Percentiles rank a stretch among this genome's conserved stretches.
Evolutionary conservation across 2,113 vertebrate genomes (phyloP).

Genomic region (Coracopsis vasa): DNA sequence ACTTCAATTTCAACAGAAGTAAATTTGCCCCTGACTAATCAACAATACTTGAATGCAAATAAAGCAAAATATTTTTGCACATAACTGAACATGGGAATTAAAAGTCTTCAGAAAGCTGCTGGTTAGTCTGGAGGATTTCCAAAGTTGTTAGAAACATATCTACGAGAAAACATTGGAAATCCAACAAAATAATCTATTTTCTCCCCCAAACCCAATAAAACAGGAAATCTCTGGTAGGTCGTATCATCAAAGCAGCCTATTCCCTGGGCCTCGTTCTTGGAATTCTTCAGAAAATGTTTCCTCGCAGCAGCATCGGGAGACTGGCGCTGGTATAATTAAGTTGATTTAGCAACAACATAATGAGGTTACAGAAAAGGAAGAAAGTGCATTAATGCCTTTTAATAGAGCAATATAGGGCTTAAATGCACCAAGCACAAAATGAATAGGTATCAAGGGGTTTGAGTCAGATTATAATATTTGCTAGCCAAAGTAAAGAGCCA

Average conservation of each 20-base stretch:
- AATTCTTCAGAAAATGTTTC: neutral
- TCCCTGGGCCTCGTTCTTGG: neutral
- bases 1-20: neutral
- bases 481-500: neutral
- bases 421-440: neutral
- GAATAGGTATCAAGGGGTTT: neutral
- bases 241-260: neutral
- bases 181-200: neutral
- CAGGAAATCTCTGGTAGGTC: neutral
- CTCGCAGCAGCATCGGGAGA: neutral
- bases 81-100: neutral
- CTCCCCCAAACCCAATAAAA: neutral
- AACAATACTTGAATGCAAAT: neutral
- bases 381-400: constrained; percentile 7
- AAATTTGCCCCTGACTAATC: neutral
- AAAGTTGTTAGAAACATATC: neutral
- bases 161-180: neutral
- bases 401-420: neutral
- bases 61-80: neutral
- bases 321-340: neutral
- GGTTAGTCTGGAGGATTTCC: neutral
- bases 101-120: neutral
- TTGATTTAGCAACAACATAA: neutral
- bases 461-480: neutral
- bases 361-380: neutral